Base-by-base conservation (phyloP, 37 sponge, comb jelly and placozoan species). In the Bolinopsis microptera region DNA sequence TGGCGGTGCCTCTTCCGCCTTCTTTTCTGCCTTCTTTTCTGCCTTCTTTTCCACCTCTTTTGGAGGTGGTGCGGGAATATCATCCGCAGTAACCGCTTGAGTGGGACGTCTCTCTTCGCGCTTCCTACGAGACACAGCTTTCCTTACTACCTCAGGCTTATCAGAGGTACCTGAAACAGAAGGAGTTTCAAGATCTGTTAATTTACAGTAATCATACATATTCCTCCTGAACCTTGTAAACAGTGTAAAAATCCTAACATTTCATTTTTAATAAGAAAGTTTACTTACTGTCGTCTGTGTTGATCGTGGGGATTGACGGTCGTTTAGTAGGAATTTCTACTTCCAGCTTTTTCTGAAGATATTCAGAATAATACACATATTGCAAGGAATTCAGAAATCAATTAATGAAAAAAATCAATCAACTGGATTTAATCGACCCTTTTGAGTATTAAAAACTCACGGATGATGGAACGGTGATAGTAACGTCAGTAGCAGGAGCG, bases 31-130 rank as follows among this genome's bases (percentile, higher is more conserved):
- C n/a, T n/a, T n/a, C n/a, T n/a, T n/a, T n/a, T n/a, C n/a, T n/a
- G n/a, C n/a, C 37, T 77, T 32, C 35, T 32, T 13, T 32, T 77
- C 80, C 21, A 34, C 80, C 36, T 33, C 80, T 32, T 35, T 35
- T 32, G 27, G 27, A 13, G 27, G 33, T 1, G 80, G 8, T 8
- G 80, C 28, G 34, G 27, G 27, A 9, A 77, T 32, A 9, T 77
- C 80, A 36, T 77, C 80, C 34, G 32, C 32, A 32, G 80, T 77
- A 34, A 77, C 80, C 21, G 80, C 80, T 86, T 86, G 90, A 28
- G 90, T 86, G 0, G 90, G 61, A n/a, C 90, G 1, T 38, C 90
- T 13, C n/a, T 86, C 90, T 21, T 41, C 90, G 31, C 90, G 90
- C 61, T 86, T 86, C 61, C 90, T 86, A 35, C 61, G 34, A 24